Evolutionary conservation across 1,140 invertebrate genomes (phyloP), one percentile per base, ranked within the genome.

Genomic region (Chironomus tepperi): DNA sequence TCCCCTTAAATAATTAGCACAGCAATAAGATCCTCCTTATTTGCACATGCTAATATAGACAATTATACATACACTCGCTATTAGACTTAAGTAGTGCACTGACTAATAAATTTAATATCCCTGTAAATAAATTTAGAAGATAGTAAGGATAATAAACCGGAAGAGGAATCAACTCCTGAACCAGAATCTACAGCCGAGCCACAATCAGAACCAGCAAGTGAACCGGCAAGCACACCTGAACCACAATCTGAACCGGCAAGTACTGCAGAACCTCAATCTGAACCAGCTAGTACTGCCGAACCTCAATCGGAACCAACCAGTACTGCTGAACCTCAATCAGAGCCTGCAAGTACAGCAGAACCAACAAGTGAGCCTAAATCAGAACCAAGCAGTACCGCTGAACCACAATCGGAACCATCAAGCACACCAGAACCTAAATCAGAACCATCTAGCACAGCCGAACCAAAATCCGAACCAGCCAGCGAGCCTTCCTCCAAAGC

Each of bases 221-320:
- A 81, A 74, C 77, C 83, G 6, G 79, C 77, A 1, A 75, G 79
- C 9, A 81, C 79, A 74, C 18, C 79, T 73, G 77, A 81, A 76
- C 78, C 78, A n/a, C 76, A 78, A 77, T 79, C 80, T 0, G 76
- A 78, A n/a, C 78, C 83, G 0, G 81, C 79, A 76, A 80, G 81
- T 1, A 82, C 81, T 74, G 77, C 83, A 6, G 79, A 80, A 76
- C 77, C 81, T 64, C 79, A 80, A 75, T 78, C 73, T 19, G 75
- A 57, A 57, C 47, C 47, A n/a, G 47, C 47, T 2, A 57, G 47
- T n/a, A n/a, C 9, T 1, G 47, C 47, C 2, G 24, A 34, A 34
- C 42, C 74, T 76, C 57, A 15, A 76, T 47, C 16, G 2, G 77
- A 79, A 76, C 74, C 78, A 3, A 74, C 75, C 73, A 34, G 24